A percentile compares a stretch with the other conserved stretches of the same genome.
Conservation (phyloP, 2,888 invertebrate genomes). For the Tetragnatha montana region DNA sequence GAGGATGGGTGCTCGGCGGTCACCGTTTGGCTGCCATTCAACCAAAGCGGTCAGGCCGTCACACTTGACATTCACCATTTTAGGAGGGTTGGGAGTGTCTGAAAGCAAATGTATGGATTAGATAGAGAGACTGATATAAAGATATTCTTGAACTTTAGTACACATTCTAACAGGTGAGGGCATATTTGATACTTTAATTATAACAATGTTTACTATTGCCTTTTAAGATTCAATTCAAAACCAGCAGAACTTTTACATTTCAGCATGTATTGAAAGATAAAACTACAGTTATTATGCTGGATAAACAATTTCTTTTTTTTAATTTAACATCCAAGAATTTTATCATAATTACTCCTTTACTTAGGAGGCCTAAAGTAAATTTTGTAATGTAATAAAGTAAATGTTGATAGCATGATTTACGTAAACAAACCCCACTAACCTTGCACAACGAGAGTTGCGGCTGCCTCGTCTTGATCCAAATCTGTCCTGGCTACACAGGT, state of each 20-base stretch:
- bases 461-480: constrained; percentile 88
- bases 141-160: no score
- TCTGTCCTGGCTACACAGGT: constrained; percentile 94
- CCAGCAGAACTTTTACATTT: no score
- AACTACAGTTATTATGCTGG: no score
- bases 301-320: no score
- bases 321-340: no score
- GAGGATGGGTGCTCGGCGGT: constrained; percentile 56
- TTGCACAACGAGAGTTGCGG: constrained; percentile 94
- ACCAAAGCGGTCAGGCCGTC: constrained; percentile 63
- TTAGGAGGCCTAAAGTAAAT: no score
- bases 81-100: constrained; percentile 73
- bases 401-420: background rate
- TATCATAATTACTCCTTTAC: no score
- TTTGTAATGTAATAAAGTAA: background rate
- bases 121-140: background rate
- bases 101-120: constrained; percentile 66
- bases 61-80: constrained; percentile 60
- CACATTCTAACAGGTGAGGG: no score
- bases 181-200: no score
- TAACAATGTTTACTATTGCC: no score
- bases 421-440: constrained; percentile 77
- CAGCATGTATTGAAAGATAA: no score
- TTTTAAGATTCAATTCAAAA: no score
- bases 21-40: constrained; percentile 67